A percentile compares a stretch with the other conserved stretches of the same genome.
Conservation (phyloP, 2,113 vertebrate genomes). For the Cyprichromis sp. region DNA sequence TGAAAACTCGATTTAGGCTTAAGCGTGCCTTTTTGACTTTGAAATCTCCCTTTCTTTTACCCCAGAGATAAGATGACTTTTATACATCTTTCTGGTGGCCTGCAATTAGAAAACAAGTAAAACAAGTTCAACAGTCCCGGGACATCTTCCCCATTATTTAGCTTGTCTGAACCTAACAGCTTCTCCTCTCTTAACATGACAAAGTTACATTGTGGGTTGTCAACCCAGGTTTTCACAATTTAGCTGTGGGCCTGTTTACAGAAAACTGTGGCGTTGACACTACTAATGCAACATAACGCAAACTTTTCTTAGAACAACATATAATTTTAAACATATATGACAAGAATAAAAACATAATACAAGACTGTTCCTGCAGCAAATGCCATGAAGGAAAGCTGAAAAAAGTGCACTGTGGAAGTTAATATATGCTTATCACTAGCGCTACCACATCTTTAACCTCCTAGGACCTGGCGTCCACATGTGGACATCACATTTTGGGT, state of each 20-base stretch:
- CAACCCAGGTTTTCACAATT: background rate
- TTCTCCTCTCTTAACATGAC: background rate
- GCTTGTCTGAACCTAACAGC: background rate
- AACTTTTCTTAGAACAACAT: background rate
- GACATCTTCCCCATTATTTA: background rate
- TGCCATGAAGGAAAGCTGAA: background rate
- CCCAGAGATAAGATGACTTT: background rate
- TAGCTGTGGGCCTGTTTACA: background rate
- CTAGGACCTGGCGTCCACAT: too few species aligned
- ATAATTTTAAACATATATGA: background rate
- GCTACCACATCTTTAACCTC: background rate
- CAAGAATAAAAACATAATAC: background rate
- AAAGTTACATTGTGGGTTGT: background rate
- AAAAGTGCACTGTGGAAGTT: background rate
- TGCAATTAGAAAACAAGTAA: background rate
- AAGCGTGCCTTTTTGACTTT: background rate
- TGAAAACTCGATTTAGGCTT: background rate
- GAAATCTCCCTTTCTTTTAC: background rate
- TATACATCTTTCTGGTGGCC: background rate
- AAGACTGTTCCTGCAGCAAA: background rate
- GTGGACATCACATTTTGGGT: too few species aligned
- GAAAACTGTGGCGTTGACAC: background rate
- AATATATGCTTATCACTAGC: background rate
- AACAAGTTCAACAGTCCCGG: rapidly evolving
- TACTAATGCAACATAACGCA: background rate